Conservation (phyloP, 1,140 invertebrate genomes). For the Temnothorax curvispinosus region DNA sequence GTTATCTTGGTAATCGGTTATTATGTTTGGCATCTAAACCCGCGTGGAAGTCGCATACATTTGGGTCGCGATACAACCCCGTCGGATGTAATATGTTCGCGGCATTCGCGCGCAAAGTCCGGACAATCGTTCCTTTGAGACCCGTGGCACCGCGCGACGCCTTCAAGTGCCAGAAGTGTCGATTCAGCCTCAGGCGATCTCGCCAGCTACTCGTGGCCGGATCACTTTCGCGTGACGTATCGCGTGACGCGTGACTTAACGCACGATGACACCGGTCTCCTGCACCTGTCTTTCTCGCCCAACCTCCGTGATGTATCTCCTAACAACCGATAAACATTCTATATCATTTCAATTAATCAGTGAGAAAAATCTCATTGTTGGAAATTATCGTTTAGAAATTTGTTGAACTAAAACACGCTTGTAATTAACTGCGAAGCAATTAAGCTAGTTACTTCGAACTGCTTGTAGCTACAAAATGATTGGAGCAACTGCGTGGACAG, state of each 20-base stretch:
- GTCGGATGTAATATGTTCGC: constrained; percentile 40
- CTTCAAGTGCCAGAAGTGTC: constrained; percentile 44
- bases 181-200: constrained; percentile 20
- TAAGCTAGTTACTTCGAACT: background rate
- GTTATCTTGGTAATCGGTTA: constrained; percentile 85
- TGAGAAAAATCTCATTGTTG: background rate
- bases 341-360: background rate
- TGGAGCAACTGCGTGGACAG: background rate
- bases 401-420: background rate
- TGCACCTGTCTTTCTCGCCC: background rate
- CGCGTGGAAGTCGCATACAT: constrained; percentile 68
- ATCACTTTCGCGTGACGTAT: constrained; percentile 27
- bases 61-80: constrained; percentile 52
- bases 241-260: constrained; percentile 16
- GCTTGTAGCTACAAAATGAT: background rate
- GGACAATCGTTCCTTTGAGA: constrained; percentile 42
- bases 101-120: background rate
- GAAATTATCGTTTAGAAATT: background rate
- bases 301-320: background rate
- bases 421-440: background rate
- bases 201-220: constrained; percentile 11
- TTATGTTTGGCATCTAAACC: constrained; percentile 82
- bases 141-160: constrained; percentile 19
- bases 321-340: background rate
- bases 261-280: constrained; percentile 3